A percentile compares a stretch with the other conserved stretches of the same genome.
Evolutionary conservation across 2,797 vertebrate species (phyloP).

Genomic region (Gouania willdenowi): DNA sequence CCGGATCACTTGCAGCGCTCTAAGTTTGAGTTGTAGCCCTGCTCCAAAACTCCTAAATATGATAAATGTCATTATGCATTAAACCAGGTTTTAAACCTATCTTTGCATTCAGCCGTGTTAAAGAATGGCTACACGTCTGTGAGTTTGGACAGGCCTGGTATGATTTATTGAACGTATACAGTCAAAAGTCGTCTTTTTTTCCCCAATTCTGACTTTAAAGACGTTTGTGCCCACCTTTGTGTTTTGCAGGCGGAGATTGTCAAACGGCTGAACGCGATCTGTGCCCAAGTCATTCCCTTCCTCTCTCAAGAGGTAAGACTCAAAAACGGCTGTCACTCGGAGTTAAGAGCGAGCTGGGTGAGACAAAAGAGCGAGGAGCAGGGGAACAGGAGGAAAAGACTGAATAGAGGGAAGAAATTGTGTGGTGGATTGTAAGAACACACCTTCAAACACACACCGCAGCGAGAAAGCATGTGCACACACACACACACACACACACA

Average conservation of each 20-base stretch:
- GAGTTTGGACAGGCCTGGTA: too few species aligned
- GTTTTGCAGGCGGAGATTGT: conserved; percentile 96
- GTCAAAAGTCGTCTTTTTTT: conserved; percentile 12
- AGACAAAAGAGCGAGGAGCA: conserved; percentile 7
- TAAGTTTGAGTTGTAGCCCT: too few species aligned
- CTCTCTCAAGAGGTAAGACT: conserved; percentile 95
- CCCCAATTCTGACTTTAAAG: conserved; percentile 5
- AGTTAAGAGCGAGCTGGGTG: conserved; percentile 52
- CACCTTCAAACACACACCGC: conserved; percentile 12
- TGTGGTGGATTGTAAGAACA: conserved; percentile 47
- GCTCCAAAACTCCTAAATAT: too few species aligned
- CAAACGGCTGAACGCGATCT: conserved; percentile 98
- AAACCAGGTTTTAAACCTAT: too few species aligned
- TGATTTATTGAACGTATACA: too few species aligned
- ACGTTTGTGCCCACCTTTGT: conserved; percentile 35
- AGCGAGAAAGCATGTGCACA: conserved; percentile 17
- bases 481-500: conserved; percentile 25
- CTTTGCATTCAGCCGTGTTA: too few species aligned
- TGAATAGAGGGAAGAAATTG: conserved; percentile 2
- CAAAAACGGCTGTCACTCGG: conserved; percentile 38
- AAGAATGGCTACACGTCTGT: too few species aligned
- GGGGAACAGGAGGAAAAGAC: conserved; percentile 5
- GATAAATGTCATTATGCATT: too few species aligned
- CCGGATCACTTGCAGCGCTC: too few species aligned
- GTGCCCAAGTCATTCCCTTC: conserved; percentile 98